Evolutionary conservation across 2,113 vertebrate species (phyloP), one percentile per base, ranked within the genome.

Genomic region (Neotragus pygmaeus): DNA sequence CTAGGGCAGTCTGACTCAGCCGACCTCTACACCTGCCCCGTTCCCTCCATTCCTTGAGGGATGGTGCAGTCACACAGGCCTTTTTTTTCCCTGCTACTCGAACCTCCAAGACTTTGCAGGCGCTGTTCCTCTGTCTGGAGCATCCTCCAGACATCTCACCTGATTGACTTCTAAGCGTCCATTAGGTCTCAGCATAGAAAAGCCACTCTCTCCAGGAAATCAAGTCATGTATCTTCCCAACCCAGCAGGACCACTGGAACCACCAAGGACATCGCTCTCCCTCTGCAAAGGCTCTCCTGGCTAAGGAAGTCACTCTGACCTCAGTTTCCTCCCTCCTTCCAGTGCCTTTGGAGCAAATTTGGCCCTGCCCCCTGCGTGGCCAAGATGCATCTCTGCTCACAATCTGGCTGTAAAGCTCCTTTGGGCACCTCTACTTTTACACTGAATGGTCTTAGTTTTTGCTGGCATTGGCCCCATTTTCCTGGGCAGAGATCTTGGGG

Each of bases 401-500:
- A 73, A 6, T 73, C 33, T 0, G 0, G 7, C 28, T 0, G 23
- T 47, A 19, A 49, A 2, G 15, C 43, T 82, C 53, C 39, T 49
- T 55, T 45, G 14, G 60, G 27, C 15, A 30, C 0, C 3, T 58
- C 77, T n/a, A 13, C 14, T 27, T 90, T 57, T 33, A 7, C 3
- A 30, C 7, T 27, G 33, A 62, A 57, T n/a, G 17, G 7, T 33
- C 53, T 62, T n/a, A 85, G 21, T 47, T 55, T 84, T 43, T 21
- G 28, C 43, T 73, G 53, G 33, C 17, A 2, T 27, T 25, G 47
- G 58, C 39, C 16, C 12, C 28, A 36, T 90, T 64, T 77, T 95
- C 70, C 15, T n/a, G 16, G 51, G 36, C 15, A 43, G 53, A 36
- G 6, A 3, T 47, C 53, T 30, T 19, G 12, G 51, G 49, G 21